A percentile compares a stretch with the other conserved stretches of the same genome.
These are phyloP conservation scores for Embidobia sp. DNA, from an alignment of 2,888 invertebrate genomes.

Conservation along the genomic window DNA sequence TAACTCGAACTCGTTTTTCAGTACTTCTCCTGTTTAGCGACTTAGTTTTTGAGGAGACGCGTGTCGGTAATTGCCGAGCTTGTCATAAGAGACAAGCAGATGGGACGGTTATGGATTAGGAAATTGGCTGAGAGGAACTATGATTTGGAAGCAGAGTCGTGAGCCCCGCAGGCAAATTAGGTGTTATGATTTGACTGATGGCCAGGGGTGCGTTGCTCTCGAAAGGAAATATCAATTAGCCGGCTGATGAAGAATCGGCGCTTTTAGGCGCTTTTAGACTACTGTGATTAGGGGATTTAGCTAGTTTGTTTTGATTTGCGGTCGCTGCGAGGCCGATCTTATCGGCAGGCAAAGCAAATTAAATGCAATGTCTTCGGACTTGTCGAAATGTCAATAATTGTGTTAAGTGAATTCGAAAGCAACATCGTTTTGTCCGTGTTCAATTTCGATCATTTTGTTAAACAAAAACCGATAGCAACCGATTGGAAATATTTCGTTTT, in stretches of 20 bases:
- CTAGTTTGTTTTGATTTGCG: conserved; percentile 25
- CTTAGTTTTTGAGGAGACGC: conserved; percentile 33
- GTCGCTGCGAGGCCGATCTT: not conserved
- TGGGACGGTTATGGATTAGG: conserved; percentile 54
- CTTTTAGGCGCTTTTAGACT: conserved; percentile 17
- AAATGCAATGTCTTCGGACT: no score
- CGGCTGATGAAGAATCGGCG: conserved; percentile 42
- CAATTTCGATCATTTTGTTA: no score
- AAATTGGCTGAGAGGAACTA: conserved; percentile 45
- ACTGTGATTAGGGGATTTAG: conserved; percentile 27
- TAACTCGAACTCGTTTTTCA: conserved; percentile 13
- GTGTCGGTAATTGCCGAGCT: conserved; percentile 58
- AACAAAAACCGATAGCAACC: no score
- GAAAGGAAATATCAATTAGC: conserved; percentile 56
- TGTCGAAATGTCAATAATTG: no score
- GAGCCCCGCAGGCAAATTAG: conserved; percentile 52
- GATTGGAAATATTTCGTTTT: no score
- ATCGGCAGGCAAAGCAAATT: conserved; percentile 4
- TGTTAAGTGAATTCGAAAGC: no score
- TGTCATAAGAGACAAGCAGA: conserved; percentile 61
- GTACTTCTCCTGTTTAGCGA: conserved; percentile 26
- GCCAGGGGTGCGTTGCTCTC: conserved; percentile 5
- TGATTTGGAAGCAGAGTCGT: conserved; percentile 48
- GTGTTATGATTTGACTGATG: conserved; percentile 59
- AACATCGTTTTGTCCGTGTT: no score